Evolutionary conservation across 2,797 vertebrate species (phyloP).

Genomic region (Lepilemur ruficaudatus): DNA sequence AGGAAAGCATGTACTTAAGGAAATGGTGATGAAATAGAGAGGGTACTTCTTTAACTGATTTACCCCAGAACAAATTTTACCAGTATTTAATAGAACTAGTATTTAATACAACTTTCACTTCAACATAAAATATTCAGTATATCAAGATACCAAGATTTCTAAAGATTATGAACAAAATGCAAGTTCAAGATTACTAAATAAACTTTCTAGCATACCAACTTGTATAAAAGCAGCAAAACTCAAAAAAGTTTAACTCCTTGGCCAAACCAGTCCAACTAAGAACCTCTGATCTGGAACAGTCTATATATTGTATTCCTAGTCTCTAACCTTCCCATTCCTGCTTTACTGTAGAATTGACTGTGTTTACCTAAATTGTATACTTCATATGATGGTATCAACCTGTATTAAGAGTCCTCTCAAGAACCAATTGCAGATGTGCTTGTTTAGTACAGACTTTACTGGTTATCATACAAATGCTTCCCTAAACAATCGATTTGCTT

Average conservation of each 20-base stretch:
- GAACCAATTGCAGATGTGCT: not conserved
- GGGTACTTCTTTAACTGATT: not conserved
- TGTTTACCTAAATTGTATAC: not conserved
- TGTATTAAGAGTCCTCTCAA: not conserved
- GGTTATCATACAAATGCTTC: not conserved
- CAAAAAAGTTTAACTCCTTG: not conserved
- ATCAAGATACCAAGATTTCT: not conserved
- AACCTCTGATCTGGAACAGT: not conserved
- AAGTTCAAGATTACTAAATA: constrained; percentile 10
- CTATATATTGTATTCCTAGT: not conserved
- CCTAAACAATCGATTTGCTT: not conserved
- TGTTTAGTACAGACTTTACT: not conserved
- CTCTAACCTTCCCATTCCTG: not conserved
- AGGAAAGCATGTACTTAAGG: not conserved
- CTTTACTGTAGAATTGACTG: not conserved
- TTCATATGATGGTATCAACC: not conserved
- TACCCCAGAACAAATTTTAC: not conserved
- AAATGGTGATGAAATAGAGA: not conserved
- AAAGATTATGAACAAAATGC: constrained; percentile 37
- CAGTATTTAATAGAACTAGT: not conserved
- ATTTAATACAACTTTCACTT: not conserved
- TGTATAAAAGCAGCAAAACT: not conserved
- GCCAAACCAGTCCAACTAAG: not conserved
- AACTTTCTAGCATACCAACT: not conserved
- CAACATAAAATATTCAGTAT: not conserved